These are phyloP conservation scores for Drosophila prosaltans DNA, from an alignment of 1,140 invertebrate genomes.

Conservation along the genomic window DNA sequence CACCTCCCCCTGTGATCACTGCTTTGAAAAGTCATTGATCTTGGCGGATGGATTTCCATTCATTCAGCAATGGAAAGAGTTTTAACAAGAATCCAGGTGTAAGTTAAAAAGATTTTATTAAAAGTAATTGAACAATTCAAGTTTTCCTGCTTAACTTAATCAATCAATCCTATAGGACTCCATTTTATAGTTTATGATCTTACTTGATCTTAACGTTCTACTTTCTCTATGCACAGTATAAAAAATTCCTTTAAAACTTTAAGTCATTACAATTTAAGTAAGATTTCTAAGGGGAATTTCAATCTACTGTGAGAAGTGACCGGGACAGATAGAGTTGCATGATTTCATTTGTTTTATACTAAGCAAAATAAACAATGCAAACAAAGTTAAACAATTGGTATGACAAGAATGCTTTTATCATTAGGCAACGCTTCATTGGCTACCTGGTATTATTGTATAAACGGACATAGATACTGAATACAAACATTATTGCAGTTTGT, in stretches of 20 bases:
- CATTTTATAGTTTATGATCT: too few relatives aligned
- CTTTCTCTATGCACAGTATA: too few relatives aligned
- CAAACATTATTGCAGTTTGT: slow-evolving; percentile 3
- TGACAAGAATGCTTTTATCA: slow-evolving; percentile 35
- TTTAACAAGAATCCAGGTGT: too few relatives aligned
- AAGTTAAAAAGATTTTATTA: too few relatives aligned
- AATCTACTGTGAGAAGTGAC: not conserved
- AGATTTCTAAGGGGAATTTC: too few relatives aligned
- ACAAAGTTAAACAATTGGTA: slow-evolving; percentile 50
- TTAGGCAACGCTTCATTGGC: slow-evolving; percentile 47
- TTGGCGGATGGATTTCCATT: not conserved
- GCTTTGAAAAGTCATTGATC: slow-evolving; percentile 52
- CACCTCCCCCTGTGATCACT: not conserved
- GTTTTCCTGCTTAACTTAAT: too few relatives aligned
- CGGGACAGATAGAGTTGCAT: slow-evolving; percentile 60
- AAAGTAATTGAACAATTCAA: too few relatives aligned
- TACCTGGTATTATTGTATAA: not conserved
- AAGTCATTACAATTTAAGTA: too few relatives aligned
- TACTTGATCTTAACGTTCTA: too few relatives aligned
- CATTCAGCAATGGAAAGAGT: too few relatives aligned
- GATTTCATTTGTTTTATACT: slow-evolving; percentile 35
- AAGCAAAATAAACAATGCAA: slow-evolving; percentile 34
- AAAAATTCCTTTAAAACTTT: too few relatives aligned
- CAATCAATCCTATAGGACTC: too few relatives aligned
- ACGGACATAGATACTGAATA: slow-evolving; percentile 3